Conservation (phyloP, 2,888 invertebrate genomes). For the Cantharis lateralis region DNA sequence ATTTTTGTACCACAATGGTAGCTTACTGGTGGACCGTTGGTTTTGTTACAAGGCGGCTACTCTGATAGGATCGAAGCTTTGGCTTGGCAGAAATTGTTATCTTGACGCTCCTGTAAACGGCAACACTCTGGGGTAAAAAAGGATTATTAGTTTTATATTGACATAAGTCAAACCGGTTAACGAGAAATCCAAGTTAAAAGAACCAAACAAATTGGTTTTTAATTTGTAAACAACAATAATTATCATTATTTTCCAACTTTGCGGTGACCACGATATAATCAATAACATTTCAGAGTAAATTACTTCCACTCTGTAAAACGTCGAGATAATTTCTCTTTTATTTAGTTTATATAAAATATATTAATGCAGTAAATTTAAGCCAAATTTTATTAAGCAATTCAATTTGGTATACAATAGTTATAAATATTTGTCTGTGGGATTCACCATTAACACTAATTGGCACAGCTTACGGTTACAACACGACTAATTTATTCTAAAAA, state of each 20-base stretch:
- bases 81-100: no score
- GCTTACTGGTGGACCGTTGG: no score
- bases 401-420: constrained; percentile 11
- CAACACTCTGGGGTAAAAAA: no score
- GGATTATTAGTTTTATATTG: no score
- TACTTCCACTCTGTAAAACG: not conserved
- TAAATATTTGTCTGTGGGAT: constrained; percentile 17
- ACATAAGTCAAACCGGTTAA: not conserved
- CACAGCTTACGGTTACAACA: constrained; percentile 22
- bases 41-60: no score
- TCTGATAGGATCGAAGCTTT: no score
- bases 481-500: not conserved
- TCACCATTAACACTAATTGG: constrained; percentile 27
- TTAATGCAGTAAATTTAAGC: not conserved
- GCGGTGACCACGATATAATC: not conserved
- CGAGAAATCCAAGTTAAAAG: not conserved
- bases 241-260: not conserved
- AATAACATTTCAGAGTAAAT: not conserved
- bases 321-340: not conserved
- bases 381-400: constrained; percentile 4
- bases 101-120: no score
- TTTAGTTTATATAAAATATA: not conserved
- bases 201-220: no score
- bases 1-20: no score
- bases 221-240: no score